Evolutionary conservation across 2,797 vertebrate genomes (phyloP), one percentile per base, ranked within the genome.

Genomic region (Scolopax bukidnonensis): DNA sequence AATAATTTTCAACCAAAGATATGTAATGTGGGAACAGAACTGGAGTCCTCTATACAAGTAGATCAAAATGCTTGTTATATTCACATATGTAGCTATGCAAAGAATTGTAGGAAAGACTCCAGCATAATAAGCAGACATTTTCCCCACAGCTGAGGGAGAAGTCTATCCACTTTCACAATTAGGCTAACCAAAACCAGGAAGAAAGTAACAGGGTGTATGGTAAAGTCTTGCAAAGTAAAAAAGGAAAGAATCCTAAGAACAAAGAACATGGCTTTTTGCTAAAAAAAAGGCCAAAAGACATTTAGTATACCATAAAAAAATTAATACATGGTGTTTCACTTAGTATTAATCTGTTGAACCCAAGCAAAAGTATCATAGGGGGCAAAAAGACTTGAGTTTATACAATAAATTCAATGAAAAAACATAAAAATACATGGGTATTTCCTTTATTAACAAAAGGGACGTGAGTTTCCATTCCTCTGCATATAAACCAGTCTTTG

Each of bases 21-120:
- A 84, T 19, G 27, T 64, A 88, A 78, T 70, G 23, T 74, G 80
- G 89, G 93, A 95, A 95, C 59, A 17, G 24, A 95, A 93, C 54
- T 20, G 27, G 6, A 13, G 89, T 12, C 16, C 12, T 87, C 78
- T 61, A 40, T 0, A 25, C 16, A 80, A 80, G 32, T 65, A 74
- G 83, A 84, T 87, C 27, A 89, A 68, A 96, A 89, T 82, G 41
- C 61, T 89, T 90, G 43, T 78, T 89, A 54, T 27, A 43, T 93
- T 93, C 45, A 57, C 14, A 33, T 63, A 57, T 19, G 41, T 63
- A 86, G 38, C 47, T 93, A 77, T 92, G 81, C 86, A 93, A 92
- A 79, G 33, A 53, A 54, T 6, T 77, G 41, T 40, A 79, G 74
- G 57, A 95, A 88, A 82, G 17, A 65, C n/a, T 94, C 53, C 64